Percentiles rank a stretch among this genome's conserved stretches.
Evolutionary conservation across 2,888 invertebrate species (phyloP).

Genomic region (Hyposoter didymator): DNA sequence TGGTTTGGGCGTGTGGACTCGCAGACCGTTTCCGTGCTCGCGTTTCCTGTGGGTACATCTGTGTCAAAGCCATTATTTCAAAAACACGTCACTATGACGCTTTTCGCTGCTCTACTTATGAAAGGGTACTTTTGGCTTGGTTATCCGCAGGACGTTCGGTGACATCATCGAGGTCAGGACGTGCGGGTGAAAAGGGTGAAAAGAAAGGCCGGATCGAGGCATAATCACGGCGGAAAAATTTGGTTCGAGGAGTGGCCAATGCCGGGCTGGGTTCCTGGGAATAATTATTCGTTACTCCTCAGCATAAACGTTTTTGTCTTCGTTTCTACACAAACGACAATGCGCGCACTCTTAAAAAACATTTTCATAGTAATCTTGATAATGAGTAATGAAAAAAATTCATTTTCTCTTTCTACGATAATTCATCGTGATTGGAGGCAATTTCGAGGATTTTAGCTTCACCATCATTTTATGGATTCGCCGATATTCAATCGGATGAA

Average conservation of each 20-base stretch:
- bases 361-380: not conserved
- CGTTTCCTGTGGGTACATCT: conserved; percentile 1
- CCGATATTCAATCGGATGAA: not conserved
- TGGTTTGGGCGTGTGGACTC: not conserved
- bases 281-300: conserved; percentile 5
- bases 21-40: conserved; percentile 16
- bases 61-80: conserved; percentile 31
- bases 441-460: not conserved
- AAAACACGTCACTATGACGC: conserved; percentile 18
- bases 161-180: conserved; percentile 40
- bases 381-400: not conserved
- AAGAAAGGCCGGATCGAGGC: not conserved
- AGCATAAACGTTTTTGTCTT: not conserved
- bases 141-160: conserved; percentile 33
- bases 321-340: no score
- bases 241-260: not conserved
- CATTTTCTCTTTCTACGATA: not conserved
- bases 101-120: conserved; percentile 16
- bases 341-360: not conserved
- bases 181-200: not conserved
- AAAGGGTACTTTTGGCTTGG: conserved; percentile 39
- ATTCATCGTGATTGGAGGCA: not conserved
- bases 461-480: not conserved
- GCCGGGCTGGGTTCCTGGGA: not conserved
- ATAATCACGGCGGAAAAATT: not conserved